Percentiles rank a stretch among this genome's conserved stretches.
These are phyloP conservation scores for Ennomos erosarius DNA, from an alignment of 2,888 invertebrate genomes.

Conservation along the genomic window DNA sequence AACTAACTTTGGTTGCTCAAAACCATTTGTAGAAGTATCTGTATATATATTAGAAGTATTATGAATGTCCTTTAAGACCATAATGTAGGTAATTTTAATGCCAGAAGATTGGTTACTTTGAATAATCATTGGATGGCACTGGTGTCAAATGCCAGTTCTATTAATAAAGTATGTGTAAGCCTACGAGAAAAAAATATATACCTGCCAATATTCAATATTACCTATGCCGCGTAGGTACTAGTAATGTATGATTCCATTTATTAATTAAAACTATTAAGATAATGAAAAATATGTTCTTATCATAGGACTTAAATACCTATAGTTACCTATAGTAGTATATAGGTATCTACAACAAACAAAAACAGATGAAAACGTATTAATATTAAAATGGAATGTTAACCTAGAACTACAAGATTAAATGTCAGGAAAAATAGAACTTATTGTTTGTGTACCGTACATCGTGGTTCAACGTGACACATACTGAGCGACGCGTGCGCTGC, in stretches of 20 bases:
- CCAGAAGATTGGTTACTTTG: constrained; percentile 58
- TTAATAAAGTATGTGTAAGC: constrained; percentile 52
- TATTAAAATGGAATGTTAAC: constrained; percentile 22
- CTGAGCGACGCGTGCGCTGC: constrained; percentile 24
- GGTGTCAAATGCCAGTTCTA: constrained; percentile 62
- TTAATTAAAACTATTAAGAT: no score
- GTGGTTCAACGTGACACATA: constrained; percentile 18
- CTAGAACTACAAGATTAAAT: constrained; percentile 28
- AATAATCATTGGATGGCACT: constrained; percentile 57
- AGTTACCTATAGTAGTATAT: no score
- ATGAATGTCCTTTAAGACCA: constrained; percentile 37
- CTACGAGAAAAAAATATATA: constrained; percentile 4
- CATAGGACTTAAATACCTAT: no score
- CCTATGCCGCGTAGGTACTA: no score
- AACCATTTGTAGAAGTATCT: constrained; percentile 39
- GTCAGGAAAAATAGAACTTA: constrained; percentile 25
- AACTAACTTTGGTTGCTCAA: constrained; percentile 23
- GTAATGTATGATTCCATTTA: no score
- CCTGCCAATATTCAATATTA: constrained; percentile 1
- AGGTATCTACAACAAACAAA: not conserved
- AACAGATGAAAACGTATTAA: constrained; percentile 18
- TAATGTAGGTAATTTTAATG: constrained; percentile 63
- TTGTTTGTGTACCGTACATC: constrained; percentile 7
- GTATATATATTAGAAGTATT: constrained; percentile 17
- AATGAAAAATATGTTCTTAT: no score